Conservation (phyloP, 92 coral and sea anemone species). For the Nematostella vectensis region DNA sequence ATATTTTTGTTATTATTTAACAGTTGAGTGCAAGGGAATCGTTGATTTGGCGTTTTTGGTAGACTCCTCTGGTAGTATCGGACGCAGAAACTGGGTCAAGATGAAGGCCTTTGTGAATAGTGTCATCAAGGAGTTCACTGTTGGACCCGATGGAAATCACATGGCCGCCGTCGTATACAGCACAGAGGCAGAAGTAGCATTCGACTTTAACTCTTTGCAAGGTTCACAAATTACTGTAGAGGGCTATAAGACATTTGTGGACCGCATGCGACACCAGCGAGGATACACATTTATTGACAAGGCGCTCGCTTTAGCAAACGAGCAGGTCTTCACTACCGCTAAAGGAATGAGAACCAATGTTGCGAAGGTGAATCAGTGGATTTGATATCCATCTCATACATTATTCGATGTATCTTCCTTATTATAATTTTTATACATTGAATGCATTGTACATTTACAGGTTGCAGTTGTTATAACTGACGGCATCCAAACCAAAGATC, state of each 20-base stretch:
- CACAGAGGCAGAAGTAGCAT: background rate
- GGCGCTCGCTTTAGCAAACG: background rate
- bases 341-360: constrained; percentile 1
- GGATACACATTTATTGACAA: constrained; percentile 3
- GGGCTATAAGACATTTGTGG: background rate
- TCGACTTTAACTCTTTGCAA: background rate
- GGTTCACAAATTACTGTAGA: background rate
- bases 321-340: background rate
- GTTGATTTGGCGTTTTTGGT: constrained; percentile 18
- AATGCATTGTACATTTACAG: too few relatives aligned
- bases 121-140: background rate
- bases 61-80: constrained; percentile 23
- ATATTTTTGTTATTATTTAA: background rate
- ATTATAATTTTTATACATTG: too few relatives aligned
- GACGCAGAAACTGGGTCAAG: constrained; percentile 18
- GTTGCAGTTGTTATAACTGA: constrained; percentile 1
- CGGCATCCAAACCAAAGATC: background rate
- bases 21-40: constrained; percentile 3
- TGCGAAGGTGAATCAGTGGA: background rate
- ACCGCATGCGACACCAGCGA: background rate
- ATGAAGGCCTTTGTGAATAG: constrained; percentile 9
- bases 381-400: too few relatives aligned
- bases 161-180: constrained; percentile 3
- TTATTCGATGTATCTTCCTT: too few relatives aligned
- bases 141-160: background rate